Conservation (phyloP, 1,140 invertebrate species). For the Drosophila malerkotliana region DNA sequence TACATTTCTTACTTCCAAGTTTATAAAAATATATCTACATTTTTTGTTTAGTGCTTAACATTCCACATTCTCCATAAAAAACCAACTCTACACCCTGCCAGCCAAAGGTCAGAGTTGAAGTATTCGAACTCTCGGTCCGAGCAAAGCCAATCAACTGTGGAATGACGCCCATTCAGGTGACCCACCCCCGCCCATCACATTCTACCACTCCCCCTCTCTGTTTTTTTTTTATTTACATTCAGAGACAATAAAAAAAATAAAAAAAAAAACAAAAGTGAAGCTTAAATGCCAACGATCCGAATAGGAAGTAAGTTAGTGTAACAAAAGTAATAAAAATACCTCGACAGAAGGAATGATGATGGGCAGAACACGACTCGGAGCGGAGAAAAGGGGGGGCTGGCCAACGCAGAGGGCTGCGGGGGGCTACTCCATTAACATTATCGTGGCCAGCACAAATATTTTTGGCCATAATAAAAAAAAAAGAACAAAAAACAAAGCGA, state of each 20-base stretch:
- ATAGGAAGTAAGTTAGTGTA: slow-evolving; percentile 81
- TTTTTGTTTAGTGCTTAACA: slow-evolving; percentile 5
- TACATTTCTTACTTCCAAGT: too few relatives aligned
- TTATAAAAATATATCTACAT: not conserved
- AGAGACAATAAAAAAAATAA: slow-evolving; percentile 18
- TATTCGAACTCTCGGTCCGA: slow-evolving; percentile 6
- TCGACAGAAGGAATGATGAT: slow-evolving; percentile 45
- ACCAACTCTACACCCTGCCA: not conserved
- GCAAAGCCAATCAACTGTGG: slow-evolving; percentile 35
- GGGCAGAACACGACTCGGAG: slow-evolving; percentile 5
- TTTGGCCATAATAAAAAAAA: slow-evolving; percentile 79
- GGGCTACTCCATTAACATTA: slow-evolving; percentile 68
- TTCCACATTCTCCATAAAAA: slow-evolving; percentile 14
- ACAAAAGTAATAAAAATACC: slow-evolving; percentile 78
- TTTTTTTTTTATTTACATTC: slow-evolving; percentile 11
- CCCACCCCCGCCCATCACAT: not conserved
- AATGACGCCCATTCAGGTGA: slow-evolving; percentile 36
- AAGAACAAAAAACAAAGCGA: slow-evolving; percentile 49
- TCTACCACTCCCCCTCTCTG: not conserved
- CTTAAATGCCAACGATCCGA: slow-evolving; percentile 39
- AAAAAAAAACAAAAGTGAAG: slow-evolving; percentile 1
- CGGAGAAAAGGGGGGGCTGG: not conserved
- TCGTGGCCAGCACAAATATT: slow-evolving; percentile 71
- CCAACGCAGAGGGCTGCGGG: slow-evolving; percentile 10
- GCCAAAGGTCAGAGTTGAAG: slow-evolving; percentile 49